phyloP scores from a whole-genome alignment of 2,113 vertebrate genomes.

The Myotis yumanensis region DNA sequence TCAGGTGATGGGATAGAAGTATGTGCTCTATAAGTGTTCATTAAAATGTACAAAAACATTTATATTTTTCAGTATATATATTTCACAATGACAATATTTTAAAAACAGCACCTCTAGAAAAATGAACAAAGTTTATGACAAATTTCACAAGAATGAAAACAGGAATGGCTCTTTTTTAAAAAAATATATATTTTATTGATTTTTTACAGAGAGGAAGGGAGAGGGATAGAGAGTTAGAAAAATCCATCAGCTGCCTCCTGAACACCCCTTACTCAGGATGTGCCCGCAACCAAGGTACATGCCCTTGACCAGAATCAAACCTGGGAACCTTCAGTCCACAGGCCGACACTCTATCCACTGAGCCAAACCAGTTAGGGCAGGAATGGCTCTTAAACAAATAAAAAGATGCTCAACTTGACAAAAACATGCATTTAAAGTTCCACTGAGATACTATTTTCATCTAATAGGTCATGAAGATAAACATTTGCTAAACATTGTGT shows the following conservation, averaged over 20 bases:
- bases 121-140: neutral
- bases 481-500: neutral
- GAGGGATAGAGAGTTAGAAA: too few species aligned
- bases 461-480: neutral
- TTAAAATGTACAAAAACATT: neutral
- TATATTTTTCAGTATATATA: neutral
- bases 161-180: neutral
- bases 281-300: too few species aligned
- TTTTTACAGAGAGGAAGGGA: too few species aligned
- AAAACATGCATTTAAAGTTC: neutral
- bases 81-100: slow-evolving; percentile 2
- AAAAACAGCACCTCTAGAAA: neutral
- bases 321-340: too few species aligned
- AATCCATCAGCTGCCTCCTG: too few species aligned
- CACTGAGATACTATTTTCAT: neutral
- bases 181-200: too few species aligned
- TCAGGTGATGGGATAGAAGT: neutral
- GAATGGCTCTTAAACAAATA: neutral
- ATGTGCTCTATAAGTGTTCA: neutral
- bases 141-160: slow-evolving; percentile 4
- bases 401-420: neutral
- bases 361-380: neutral
- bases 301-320: too few species aligned
- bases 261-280: too few species aligned
- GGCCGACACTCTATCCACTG: too few species aligned